Conservation (phyloP, 2,888 invertebrate genomes). For the Folsomia candida region DNA sequence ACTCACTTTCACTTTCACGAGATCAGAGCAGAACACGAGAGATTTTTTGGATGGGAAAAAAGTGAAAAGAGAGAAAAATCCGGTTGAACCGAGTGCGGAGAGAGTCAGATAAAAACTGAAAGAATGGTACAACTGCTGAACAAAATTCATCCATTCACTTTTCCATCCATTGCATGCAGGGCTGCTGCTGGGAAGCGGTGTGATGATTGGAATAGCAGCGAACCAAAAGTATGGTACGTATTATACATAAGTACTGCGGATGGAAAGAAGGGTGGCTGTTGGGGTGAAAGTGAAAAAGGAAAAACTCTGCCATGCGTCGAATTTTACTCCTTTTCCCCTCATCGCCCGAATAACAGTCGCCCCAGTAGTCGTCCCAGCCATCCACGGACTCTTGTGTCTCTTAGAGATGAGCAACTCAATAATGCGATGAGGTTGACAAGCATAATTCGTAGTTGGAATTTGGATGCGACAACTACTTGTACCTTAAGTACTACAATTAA, state of each 20-base stretch:
- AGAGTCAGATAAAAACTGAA: slow-evolving; percentile 16
- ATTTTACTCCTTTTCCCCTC: background rate
- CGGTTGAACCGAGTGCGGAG: slow-evolving; percentile 4
- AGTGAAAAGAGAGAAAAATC: slow-evolving; percentile 3
- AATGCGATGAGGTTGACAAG: background rate
- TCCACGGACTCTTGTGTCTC: background rate
- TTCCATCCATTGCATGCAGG: background rate
- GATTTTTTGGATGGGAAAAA: background rate
- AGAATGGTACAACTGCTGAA: slow-evolving; percentile 4
- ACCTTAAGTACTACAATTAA: no score
- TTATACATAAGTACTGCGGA: background rate
- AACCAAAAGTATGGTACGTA: background rate
- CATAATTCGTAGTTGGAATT: background rate
- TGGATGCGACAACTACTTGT: no score
- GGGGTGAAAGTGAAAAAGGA: background rate
- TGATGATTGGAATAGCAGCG: background rate
- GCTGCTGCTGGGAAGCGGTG: background rate
- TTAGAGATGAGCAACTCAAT: background rate
- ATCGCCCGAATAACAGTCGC: background rate
- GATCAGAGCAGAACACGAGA: background rate
- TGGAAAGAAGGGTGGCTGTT: background rate
- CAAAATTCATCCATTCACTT: slow-evolving; percentile 6
- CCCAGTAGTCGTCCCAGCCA: background rate
- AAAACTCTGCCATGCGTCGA: slow-evolving; percentile 8
- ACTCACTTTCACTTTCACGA: background rate